Percentiles rank a stretch among this genome's conserved stretches.
These are phyloP conservation scores for Podiceps cristatus DNA, from an alignment of 2,113 vertebrate species.

Conservation along the genomic window DNA sequence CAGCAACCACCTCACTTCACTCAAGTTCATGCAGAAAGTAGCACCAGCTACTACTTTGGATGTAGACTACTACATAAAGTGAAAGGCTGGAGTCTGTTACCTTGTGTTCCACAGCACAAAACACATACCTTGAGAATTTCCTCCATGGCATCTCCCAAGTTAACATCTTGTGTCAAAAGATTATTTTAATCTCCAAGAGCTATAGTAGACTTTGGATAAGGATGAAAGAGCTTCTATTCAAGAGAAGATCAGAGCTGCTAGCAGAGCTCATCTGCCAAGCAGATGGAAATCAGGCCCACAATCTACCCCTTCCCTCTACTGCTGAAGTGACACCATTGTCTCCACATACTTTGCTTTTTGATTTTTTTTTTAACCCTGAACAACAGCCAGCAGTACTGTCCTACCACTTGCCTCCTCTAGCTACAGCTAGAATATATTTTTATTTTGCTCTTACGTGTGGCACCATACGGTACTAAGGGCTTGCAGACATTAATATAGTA, in stretches of 20 bases:
- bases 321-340: neutral
- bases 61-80: neutral
- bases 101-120: neutral
- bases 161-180: neutral
- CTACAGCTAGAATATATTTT: neutral
- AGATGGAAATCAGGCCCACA: neutral
- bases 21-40: neutral
- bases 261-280: neutral
- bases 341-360: neutral
- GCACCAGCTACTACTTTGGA: neutral
- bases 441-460: conserved; percentile 72
- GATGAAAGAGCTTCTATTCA: neutral
- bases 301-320: neutral
- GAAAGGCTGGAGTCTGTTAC: neutral
- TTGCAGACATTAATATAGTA: conserved; percentile 94
- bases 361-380: neutral
- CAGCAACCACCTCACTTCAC: neutral
- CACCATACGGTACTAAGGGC: conserved; percentile 84
- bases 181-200: neutral
- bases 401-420: neutral
- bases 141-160: too few relatives aligned
- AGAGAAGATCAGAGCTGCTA: neutral
- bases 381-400: neutral
- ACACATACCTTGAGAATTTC: neutral
- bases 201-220: neutral